Conservation (phyloP, 2,113 vertebrate species). For the Pavo muticus region DNA sequence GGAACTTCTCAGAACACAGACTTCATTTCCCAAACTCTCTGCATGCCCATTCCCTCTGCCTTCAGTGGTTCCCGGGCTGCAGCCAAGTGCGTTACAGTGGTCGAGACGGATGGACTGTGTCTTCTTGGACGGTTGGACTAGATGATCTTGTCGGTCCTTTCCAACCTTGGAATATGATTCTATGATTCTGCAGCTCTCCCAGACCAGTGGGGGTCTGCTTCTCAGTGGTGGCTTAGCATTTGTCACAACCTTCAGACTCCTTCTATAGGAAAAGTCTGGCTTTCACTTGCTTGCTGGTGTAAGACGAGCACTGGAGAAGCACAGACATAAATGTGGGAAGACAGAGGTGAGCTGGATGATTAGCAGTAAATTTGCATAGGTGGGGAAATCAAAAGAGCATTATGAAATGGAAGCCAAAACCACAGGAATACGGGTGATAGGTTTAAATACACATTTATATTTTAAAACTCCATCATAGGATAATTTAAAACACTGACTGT, state of each 20-base stretch:
- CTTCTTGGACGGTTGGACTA: no score
- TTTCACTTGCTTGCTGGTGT: background rate
- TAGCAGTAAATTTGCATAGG: background rate
- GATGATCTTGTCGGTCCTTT: no score
- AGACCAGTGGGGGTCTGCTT: background rate
- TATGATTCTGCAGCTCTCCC: background rate
- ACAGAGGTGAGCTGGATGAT: background rate
- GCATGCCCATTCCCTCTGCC: background rate
- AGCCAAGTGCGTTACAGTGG: background rate
- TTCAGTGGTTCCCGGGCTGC: background rate
- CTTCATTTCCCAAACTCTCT: background rate
- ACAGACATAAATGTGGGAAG: background rate
- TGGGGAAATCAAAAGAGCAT: background rate
- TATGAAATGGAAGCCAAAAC: background rate
- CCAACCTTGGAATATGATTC: no score
- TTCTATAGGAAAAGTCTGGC: background rate
- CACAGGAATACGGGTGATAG: background rate
- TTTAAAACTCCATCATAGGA: background rate
- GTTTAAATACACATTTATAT: background rate
- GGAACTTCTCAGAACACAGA: background rate
- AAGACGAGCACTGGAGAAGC: rapidly evolving
- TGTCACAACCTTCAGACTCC: background rate
- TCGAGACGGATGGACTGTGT: background rate
- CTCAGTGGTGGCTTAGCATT: rapidly evolving
- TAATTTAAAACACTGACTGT: background rate